Base-by-base conservation (phyloP, 2,113 vertebrate genomes). In the Calidris pugnax region DNA sequence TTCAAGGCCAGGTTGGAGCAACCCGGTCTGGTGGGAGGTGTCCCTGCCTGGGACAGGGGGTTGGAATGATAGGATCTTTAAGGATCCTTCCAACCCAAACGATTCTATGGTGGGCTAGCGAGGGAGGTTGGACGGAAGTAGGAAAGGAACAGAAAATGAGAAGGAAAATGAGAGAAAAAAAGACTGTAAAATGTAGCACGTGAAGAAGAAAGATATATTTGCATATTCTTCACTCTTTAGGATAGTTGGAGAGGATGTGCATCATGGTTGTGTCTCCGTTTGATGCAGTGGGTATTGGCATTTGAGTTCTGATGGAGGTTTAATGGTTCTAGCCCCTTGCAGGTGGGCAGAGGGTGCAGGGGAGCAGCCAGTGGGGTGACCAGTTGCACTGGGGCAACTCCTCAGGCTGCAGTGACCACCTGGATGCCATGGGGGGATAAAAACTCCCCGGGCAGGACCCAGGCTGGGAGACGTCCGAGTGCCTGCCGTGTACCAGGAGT, bases 281-380 rank as follows among this genome's bases (percentile, higher is more conserved):
- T 48, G 55, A 5, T 39, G 0, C 2, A 10, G 10, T 0, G 56
- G 55, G 19, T 12, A 2, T 28, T 26, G 69, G 26, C 7, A 6
- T 3, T 62, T 33, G 30, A 50, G 14, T 59, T 76, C 24, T 22
- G 73, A 14, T 21, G 33, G 4, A 74, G 62, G 43, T 72, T 30
- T 33, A 9, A 10, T 8, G 56, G 47, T 43, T 55, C 22, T 37
- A 62, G 0, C 3, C 15, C 55, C 39, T 41, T 17, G 6, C 14
- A 9, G 64, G 71, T 19, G 33, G 41, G 87, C 6, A 37, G 73
- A 47, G 27, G 69, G 53, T 30, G 3, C 2, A 4, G 57, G 22
- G 62, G 35, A 7, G 57, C 51, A 22, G 76, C 14, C 0, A 0
- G 15, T 7, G 17, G 69, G 37, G 19, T 23, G 30, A 18, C 45